These are phyloP conservation scores for Drosophila parvula DNA, from an alignment of 1,140 invertebrate genomes.

Conservation along the genomic window DNA sequence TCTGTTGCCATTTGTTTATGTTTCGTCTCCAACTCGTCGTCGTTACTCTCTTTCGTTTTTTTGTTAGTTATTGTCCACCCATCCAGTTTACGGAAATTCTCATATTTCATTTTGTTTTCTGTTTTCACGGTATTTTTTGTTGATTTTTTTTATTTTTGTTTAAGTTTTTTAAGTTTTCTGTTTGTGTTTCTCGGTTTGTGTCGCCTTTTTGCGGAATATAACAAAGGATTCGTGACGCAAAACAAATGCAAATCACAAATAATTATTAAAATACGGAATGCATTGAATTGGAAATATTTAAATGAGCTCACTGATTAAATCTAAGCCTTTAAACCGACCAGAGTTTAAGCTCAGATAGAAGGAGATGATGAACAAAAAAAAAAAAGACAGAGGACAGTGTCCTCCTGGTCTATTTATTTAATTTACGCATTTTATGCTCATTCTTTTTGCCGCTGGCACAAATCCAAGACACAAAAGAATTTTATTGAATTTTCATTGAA, in stretches of 20 bases:
- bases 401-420: slow-evolving; percentile 1
- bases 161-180: not conserved
- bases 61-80: slow-evolving; percentile 83
- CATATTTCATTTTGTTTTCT: slow-evolving; percentile 62
- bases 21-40: slow-evolving; percentile 28
- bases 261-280: slow-evolving; percentile 19
- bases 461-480: slow-evolving; percentile 21
- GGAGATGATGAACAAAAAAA: no score
- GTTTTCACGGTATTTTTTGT: slow-evolving; percentile 17
- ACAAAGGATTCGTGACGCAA: slow-evolving; percentile 11
- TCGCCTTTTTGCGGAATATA: slow-evolving; percentile 20
- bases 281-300: slow-evolving; percentile 41
- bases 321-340: slow-evolving; percentile 33
- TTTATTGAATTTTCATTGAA: slow-evolving; percentile 28
- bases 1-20: slow-evolving; percentile 54
- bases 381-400: not conserved
- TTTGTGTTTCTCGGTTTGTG: slow-evolving; percentile 7
- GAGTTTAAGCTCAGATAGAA: not conserved
- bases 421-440: slow-evolving; percentile 15
- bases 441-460: slow-evolving; percentile 1
- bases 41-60: slow-evolving; percentile 46
- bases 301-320: slow-evolving; percentile 36
- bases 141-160: not conserved
- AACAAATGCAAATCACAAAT: slow-evolving; percentile 32
- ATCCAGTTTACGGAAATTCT: slow-evolving; percentile 83